Conservation (phyloP, 2,113 vertebrate species). For the Etheostoma spectabile region DNA sequence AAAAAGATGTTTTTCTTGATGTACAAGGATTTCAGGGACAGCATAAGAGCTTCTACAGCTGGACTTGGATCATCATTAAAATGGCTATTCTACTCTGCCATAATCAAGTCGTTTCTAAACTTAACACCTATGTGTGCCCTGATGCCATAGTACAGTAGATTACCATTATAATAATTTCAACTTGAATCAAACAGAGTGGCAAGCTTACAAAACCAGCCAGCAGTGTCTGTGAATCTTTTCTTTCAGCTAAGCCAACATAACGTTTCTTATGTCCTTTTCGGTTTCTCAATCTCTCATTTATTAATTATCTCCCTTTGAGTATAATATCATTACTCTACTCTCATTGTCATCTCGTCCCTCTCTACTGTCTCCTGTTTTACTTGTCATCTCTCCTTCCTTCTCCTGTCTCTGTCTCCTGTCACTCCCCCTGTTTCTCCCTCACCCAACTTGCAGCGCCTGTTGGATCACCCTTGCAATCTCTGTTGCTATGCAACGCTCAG, state of each 20-base stretch:
- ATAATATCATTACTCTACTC: slow-evolving; percentile 24
- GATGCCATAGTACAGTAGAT: slow-evolving; percentile 31
- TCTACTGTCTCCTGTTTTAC: slow-evolving; percentile 29
- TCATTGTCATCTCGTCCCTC: slow-evolving; percentile 43
- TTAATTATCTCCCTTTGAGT: slow-evolving; percentile 39
- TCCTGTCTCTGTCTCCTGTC: slow-evolving; percentile 69
- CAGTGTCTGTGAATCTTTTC: slow-evolving; percentile 27
- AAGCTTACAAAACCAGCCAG: slow-evolving; percentile 23
- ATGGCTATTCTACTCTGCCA: too few species aligned
- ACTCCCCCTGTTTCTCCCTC: slow-evolving; percentile 60
- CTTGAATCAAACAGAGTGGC: slow-evolving; percentile 18
- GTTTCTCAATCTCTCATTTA: slow-evolving; percentile 30
- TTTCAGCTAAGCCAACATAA: slow-evolving; percentile 36
- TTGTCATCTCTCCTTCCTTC: slow-evolving; percentile 53
- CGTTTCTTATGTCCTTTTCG: slow-evolving; percentile 53
- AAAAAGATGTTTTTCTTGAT: background rate
- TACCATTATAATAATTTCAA: slow-evolving; percentile 26
- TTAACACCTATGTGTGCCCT: too few species aligned
- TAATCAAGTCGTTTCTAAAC: too few species aligned
- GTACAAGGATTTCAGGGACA: background rate
- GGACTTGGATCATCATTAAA: background rate
- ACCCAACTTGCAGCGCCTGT: slow-evolving; percentile 69
- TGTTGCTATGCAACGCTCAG: slow-evolving; percentile 83
- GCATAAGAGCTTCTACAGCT: background rate
- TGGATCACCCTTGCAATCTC: slow-evolving; percentile 78